These are phyloP conservation scores for Sebastolobus alascanus DNA, from an alignment of 2,797 vertebrate species.

Conservation along the genomic window DNA sequence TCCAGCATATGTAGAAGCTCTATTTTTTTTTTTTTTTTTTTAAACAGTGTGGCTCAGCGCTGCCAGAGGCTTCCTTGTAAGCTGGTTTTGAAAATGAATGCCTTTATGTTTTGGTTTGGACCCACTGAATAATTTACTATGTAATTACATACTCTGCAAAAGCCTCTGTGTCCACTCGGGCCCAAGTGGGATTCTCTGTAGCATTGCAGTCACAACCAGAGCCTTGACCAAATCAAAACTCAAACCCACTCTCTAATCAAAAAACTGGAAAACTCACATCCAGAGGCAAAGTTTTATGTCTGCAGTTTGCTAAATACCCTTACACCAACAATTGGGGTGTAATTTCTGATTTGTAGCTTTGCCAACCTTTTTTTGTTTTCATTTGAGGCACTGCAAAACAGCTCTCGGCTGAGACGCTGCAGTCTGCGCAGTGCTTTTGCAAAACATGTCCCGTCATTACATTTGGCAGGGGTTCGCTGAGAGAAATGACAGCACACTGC, in stretches of 20 bases:
- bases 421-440: slow-evolving; percentile 33
- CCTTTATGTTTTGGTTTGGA: slow-evolving; percentile 81
- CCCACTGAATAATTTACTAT: slow-evolving; percentile 84
- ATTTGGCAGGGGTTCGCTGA: slow-evolving; percentile 50
- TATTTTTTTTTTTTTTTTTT: slow-evolving; percentile 39
- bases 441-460: slow-evolving; percentile 70
- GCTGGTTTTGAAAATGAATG: slow-evolving; percentile 85
- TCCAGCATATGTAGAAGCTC: slow-evolving; percentile 51
- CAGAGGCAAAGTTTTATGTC: slow-evolving; percentile 73
- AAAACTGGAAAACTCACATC: slow-evolving; percentile 74
- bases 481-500: slow-evolving; percentile 57
- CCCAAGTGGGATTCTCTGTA: slow-evolving; percentile 74
- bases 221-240: slow-evolving; percentile 83
- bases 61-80: slow-evolving; percentile 77
- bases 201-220: slow-evolving; percentile 77
- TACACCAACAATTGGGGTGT: slow-evolving; percentile 73
- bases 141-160: slow-evolving; percentile 85
- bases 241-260: slow-evolving; percentile 83
- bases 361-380: slow-evolving; percentile 56
- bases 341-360: slow-evolving; percentile 77
- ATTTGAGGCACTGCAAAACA: slow-evolving; percentile 51
- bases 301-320: slow-evolving; percentile 76
- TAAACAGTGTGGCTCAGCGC: slow-evolving; percentile 54
- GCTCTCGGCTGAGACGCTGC: slow-evolving; percentile 35
- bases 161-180: slow-evolving; percentile 77